phyloP scores from a whole-genome alignment of 2,797 vertebrate genomes.

The Ptychadena robeensis region DNA sequence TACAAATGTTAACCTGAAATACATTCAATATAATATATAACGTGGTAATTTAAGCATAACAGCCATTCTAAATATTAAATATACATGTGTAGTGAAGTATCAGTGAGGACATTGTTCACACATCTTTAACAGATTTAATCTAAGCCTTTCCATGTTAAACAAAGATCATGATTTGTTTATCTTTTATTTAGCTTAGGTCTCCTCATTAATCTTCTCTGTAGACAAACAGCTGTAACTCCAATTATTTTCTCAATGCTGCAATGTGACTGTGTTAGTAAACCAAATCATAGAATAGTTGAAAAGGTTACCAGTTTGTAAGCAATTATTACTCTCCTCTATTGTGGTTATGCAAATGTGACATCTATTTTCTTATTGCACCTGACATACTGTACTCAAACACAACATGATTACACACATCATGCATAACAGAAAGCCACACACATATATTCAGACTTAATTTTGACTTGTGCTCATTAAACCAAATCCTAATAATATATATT shows the following conservation, averaged over 20 bases:
- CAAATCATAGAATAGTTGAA: neutral
- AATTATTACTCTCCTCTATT: slow-evolving; percentile 8
- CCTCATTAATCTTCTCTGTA: slow-evolving; percentile 25
- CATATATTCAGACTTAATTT: slow-evolving; percentile 18
- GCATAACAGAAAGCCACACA: neutral
- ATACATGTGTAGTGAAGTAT: neutral
- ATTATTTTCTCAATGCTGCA: slow-evolving; percentile 29
- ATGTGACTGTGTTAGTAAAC: slow-evolving; percentile 27
- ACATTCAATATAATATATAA: neutral
- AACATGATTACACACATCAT: neutral
- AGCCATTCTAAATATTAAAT: neutral
- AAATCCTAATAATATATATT: too few relatives aligned
- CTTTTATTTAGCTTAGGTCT: slow-evolving; percentile 27
- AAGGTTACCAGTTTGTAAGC: slow-evolving; percentile 32
- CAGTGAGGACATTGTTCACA: neutral
- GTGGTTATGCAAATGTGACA: slow-evolving; percentile 40
- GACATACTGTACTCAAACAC: slow-evolving; percentile 13
- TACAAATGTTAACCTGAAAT: neutral
- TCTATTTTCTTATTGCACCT: slow-evolving; percentile 28
- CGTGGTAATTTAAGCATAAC: neutral
- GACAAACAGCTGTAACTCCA: slow-evolving; percentile 30
- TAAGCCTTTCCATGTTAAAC: neutral
- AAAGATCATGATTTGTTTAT: slow-evolving; percentile 13
- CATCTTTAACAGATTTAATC: neutral
- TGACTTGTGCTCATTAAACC: too few relatives aligned